Evolutionary conservation across 2,888 invertebrate genomes (phyloP).

Genomic region (Brenthis daphne): DNA sequence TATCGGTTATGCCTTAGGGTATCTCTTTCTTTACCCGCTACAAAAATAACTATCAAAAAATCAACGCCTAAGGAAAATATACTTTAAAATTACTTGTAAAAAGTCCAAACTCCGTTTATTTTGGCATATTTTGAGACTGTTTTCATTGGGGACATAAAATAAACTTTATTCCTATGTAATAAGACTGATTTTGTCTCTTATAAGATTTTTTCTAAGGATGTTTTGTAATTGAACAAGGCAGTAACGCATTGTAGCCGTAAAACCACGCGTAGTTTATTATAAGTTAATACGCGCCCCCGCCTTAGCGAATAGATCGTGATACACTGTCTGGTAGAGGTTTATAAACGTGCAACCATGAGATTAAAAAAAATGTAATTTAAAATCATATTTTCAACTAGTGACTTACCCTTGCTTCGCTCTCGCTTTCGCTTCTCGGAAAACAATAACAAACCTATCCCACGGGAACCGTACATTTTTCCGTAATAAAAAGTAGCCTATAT

Average conservation of each 20-base stretch:
- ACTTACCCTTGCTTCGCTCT: no score
- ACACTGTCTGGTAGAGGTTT: constrained; percentile 47
- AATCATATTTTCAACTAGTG: no score
- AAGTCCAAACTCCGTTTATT: background rate
- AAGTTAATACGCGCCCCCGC: constrained; percentile 73
- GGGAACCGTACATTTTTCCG: no score
- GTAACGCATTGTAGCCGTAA: constrained; percentile 60
- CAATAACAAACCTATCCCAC: no score
- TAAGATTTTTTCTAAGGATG: constrained; percentile 42
- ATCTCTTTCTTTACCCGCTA: constrained; percentile 43
- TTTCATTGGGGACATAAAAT: background rate
- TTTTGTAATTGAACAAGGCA: constrained; percentile 37
- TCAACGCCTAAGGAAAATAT: constrained; percentile 24
- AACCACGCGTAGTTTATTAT: constrained; percentile 76
- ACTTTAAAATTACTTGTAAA: background rate
- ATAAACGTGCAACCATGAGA: background rate
- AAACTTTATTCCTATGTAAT: accelerated
- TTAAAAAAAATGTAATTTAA: no score
- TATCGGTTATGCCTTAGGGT: constrained; percentile 63
- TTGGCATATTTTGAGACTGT: background rate
- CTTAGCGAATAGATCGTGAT: constrained; percentile 56
- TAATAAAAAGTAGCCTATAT: no score
- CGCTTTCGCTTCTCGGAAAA: no score
- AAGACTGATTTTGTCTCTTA: constrained; percentile 34
- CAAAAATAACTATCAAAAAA: constrained; percentile 33